Conservation (phyloP, 2,888 invertebrate species). For the Drosophila recens region DNA sequence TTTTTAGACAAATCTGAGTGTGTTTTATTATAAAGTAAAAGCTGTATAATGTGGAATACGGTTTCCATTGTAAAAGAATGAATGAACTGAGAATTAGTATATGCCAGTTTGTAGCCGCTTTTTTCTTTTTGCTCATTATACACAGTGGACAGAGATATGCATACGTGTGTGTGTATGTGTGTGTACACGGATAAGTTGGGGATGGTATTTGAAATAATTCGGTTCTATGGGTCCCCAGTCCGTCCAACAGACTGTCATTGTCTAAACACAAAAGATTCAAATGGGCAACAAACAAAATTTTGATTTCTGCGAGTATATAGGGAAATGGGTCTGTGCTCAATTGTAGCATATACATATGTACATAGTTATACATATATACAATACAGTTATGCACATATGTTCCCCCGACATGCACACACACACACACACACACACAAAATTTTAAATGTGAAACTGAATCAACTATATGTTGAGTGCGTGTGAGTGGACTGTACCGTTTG, state of each 20-base stretch:
- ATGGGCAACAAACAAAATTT: constrained; percentile 58
- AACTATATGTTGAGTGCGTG: constrained; percentile 54
- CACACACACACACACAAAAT: constrained; percentile 33
- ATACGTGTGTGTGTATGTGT: background rate
- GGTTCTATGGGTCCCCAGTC: constrained; percentile 12
- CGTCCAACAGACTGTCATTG: constrained; percentile 39
- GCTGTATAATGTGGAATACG: background rate
- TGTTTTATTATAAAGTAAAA: constrained; percentile 6
- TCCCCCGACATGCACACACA: constrained; percentile 29
- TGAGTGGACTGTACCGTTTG: constrained; percentile 65
- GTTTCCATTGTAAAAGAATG: constrained; percentile 14
- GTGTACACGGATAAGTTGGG: constrained; percentile 14
- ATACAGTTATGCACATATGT: constrained; percentile 3
- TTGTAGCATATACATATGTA: constrained; percentile 34
- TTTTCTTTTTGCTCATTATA: constrained; percentile 17
- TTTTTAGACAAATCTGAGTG: background rate
- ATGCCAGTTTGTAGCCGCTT: constrained; percentile 40
- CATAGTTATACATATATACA: constrained; percentile 4
- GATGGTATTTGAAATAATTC: constrained; percentile 37
- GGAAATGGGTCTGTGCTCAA: constrained; percentile 75
- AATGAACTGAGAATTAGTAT: constrained; percentile 19
- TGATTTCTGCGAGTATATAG: constrained; percentile 73
- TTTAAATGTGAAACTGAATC: constrained; percentile 43
- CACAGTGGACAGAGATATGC: constrained; percentile 1
- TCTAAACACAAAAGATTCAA: constrained; percentile 60